Base-by-base conservation (phyloP, 2,113 vertebrate species). In the Paralichthys olivaceus region DNA sequence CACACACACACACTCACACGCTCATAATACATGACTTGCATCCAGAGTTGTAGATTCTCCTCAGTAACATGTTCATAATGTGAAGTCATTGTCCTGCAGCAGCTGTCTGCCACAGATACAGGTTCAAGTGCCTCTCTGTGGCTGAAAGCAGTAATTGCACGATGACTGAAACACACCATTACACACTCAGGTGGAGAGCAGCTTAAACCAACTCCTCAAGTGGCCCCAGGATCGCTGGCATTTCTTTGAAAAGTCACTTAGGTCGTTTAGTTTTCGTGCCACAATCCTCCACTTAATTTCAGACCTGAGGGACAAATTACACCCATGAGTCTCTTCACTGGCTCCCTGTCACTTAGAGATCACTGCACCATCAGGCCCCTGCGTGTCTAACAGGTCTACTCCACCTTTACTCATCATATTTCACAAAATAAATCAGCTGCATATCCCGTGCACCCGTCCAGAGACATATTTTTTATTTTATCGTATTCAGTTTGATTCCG, bases 71-170 rank as follows among this genome's bases (percentile, higher is more conserved):
- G 62, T 49, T 54, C 65, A 2, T n/a, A 53, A 26, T 67, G 61
- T 59, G 55, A 76, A 80, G 69, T 79, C 59, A 43, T 59, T 51
- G 32, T 57, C 62, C 81, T 19, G 17, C 70, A 20, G 47, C 43
- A 51, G n/a, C 43, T 8, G 14, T 25, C 49, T 53, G 61, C 70
- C 26, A 6, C 17, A 45, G 53, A 63, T 11, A 40, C 20, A 45
- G 69, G n/a, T 76, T 84, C 22, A 79, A 81, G 89, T 64, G 86
- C 86, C 88, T 9, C 84, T 47, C 17, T 76, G 90, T 88, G 89
- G 87, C 40, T 49, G 53, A 83, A 66, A 34, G 29, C 34, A 22
- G 84, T 54, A 72, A 89, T 77, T 87, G 82, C 91, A 89, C 2
- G 20, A 66, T 22, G 25, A 26, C 43, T 74, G 40, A 43, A 80